Conservation (phyloP, 2,888 invertebrate genomes). For the Hirtodrosophila trivittata region DNA sequence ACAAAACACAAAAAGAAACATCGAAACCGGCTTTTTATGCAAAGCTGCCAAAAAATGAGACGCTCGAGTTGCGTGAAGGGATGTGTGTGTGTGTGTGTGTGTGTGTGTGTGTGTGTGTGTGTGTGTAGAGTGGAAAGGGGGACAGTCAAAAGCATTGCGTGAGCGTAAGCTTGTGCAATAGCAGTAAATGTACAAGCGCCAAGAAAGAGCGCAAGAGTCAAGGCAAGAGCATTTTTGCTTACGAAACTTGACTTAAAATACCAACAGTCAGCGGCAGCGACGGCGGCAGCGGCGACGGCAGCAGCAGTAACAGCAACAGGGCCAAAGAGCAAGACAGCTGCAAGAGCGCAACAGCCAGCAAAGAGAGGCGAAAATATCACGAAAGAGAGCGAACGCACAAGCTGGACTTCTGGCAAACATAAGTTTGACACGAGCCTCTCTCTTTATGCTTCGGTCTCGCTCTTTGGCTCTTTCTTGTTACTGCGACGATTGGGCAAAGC, state of each 20-base stretch:
- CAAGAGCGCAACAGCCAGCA: neutral
- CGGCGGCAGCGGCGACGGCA: neutral
- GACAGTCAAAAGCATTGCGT: conserved; percentile 56
- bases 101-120: neutral
- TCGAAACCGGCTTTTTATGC: conserved; percentile 75
- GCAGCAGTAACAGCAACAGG: conserved; percentile 41
- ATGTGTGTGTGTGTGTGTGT: neutral
- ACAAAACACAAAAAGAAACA: conserved; percentile 20
- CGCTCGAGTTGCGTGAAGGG: neutral
- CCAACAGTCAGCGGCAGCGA: neutral
- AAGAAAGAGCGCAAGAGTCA: conserved; percentile 33
- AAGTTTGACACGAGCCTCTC: too few relatives aligned
- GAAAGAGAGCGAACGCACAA: conserved; percentile 32
- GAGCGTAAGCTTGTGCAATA: conserved; percentile 70
- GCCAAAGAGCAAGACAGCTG: conserved; percentile 55
- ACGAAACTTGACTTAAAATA: conserved; percentile 11
- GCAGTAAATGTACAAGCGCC: conserved; percentile 3
- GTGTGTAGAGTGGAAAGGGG: conserved; percentile 7
- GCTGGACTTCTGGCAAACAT: conserved; percentile 56
- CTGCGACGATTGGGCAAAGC: conserved; percentile 47
- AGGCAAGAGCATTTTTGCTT: conserved; percentile 20
- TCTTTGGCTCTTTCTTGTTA: conserved; percentile 32
- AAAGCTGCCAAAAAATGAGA: conserved; percentile 62
- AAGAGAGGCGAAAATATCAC: too few relatives aligned
- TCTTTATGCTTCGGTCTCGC: conserved; percentile 31